These are phyloP conservation scores for Drosophila nigromelanica DNA, from an alignment of 1,140 invertebrate genomes.

Conservation along the genomic window DNA sequence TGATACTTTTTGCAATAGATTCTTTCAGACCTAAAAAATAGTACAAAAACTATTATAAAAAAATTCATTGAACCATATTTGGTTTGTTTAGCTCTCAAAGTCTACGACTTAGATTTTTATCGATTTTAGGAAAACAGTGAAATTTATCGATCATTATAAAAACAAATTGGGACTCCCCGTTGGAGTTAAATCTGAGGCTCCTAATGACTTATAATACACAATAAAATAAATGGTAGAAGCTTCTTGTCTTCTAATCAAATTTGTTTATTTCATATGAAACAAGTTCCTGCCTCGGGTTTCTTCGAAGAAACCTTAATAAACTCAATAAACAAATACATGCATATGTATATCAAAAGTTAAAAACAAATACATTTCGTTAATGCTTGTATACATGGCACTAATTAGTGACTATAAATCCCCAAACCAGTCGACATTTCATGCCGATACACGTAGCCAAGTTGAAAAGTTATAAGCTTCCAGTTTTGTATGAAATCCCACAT, in stretches of 20 bases:
- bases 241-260: slow-evolving; percentile 15
- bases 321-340: slow-evolving; percentile 11
- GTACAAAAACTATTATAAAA: too few relatives aligned
- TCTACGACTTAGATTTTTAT: too few relatives aligned
- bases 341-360: background rate
- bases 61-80: too few relatives aligned
- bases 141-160: too few relatives aligned
- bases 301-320: background rate
- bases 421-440: slow-evolving; percentile 49
- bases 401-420: slow-evolving; percentile 48
- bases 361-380: slow-evolving; percentile 1
- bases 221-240: slow-evolving; percentile 2
- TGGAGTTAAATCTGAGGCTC: background rate
- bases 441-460: slow-evolving; percentile 6
- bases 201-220: background rate
- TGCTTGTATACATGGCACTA: slow-evolving; percentile 27
- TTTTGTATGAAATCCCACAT: slow-evolving; percentile 33
- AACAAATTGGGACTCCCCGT: background rate
- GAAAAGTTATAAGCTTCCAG: slow-evolving; percentile 35
- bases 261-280: slow-evolving; percentile 13
- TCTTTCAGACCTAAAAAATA: too few relatives aligned
- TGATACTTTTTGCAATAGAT: too few relatives aligned
- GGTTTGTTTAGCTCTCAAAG: too few relatives aligned
- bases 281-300: slow-evolving; percentile 3
- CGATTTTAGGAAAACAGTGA: too few relatives aligned